These are phyloP conservation scores for Pangasius djambal DNA, from an alignment of 2,797 vertebrate genomes.

Conservation along the genomic window DNA sequence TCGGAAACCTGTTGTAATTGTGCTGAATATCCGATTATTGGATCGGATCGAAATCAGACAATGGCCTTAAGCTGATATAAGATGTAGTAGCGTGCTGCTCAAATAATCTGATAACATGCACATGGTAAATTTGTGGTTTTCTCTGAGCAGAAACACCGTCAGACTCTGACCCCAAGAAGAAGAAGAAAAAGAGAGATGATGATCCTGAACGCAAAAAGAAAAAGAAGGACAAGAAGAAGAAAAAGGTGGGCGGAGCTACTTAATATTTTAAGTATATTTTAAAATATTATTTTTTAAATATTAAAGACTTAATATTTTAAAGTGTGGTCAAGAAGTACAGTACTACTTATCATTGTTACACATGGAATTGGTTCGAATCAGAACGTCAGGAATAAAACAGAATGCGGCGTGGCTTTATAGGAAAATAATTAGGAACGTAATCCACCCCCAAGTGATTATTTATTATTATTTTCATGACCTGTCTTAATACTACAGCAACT, in stretches of 20 bases:
- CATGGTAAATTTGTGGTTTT: slow-evolving; percentile 29
- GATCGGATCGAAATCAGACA: neutral
- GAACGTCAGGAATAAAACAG: too few relatives aligned
- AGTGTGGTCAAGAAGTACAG: neutral
- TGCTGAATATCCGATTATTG: neutral
- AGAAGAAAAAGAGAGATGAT: slow-evolving; percentile 97
- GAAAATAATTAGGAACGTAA: neutral
- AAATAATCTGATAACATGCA: neutral
- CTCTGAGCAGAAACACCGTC: slow-evolving; percentile 86
- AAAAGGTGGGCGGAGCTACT: slow-evolving; percentile 79
- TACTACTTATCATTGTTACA: neutral
- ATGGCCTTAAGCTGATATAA: neutral
- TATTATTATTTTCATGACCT: neutral
- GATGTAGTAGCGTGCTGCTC: neutral
- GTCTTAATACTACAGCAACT: neutral
- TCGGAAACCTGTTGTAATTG: neutral
- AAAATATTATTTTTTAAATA: too few relatives aligned
- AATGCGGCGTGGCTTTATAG: too few relatives aligned
- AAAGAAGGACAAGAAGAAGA: slow-evolving; percentile 99
- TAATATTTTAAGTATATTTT: neutral
- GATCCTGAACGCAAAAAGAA: slow-evolving; percentile 95
- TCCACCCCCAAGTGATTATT: neutral
- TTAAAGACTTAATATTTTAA: neutral
- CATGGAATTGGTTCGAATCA: neutral
- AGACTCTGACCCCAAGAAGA: slow-evolving; percentile 97